phyloP scores from a whole-genome alignment of 2,113 vertebrate species.

The Sander vitreus region DNA sequence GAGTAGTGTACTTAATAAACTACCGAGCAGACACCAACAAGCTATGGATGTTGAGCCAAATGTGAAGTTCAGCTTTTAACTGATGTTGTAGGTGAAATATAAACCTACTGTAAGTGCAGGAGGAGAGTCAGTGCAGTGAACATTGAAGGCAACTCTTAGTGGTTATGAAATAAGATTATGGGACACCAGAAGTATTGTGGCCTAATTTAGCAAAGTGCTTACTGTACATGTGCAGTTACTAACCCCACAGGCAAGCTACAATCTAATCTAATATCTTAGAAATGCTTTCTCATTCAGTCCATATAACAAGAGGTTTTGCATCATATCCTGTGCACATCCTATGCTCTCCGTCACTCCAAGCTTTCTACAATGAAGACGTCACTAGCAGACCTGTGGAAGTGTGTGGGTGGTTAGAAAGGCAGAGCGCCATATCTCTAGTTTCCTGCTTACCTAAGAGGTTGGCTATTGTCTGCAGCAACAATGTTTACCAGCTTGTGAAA shows the following conservation, averaged over 20 bases:
- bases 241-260: background rate
- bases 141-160: background rate
- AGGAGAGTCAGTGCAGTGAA: background rate
- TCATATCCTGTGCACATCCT: background rate
- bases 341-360: constrained; percentile 1
- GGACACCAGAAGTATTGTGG: constrained; percentile 2
- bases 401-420: constrained; percentile 12
- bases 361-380: constrained; percentile 15
- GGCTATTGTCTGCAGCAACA: constrained; percentile 41
- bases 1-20: constrained; percentile 30
- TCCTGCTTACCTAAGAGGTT: constrained; percentile 21
- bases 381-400: constrained; percentile 13
- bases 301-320: background rate
- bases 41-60: constrained; percentile 5
- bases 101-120: background rate
- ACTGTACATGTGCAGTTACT: background rate
- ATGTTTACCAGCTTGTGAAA: constrained; percentile 37
- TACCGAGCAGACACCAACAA: constrained; percentile 30
- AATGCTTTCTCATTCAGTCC: background rate
- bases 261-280: constrained; percentile 22
- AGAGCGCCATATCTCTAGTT: constrained; percentile 7
- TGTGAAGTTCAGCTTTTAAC: constrained; percentile 29
- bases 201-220: constrained; percentile 39
- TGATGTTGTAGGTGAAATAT: constrained; percentile 13
- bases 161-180: constrained; percentile 21